Conservation (phyloP, 2,113 vertebrate genomes). For the Ammodramus savannarum region DNA sequence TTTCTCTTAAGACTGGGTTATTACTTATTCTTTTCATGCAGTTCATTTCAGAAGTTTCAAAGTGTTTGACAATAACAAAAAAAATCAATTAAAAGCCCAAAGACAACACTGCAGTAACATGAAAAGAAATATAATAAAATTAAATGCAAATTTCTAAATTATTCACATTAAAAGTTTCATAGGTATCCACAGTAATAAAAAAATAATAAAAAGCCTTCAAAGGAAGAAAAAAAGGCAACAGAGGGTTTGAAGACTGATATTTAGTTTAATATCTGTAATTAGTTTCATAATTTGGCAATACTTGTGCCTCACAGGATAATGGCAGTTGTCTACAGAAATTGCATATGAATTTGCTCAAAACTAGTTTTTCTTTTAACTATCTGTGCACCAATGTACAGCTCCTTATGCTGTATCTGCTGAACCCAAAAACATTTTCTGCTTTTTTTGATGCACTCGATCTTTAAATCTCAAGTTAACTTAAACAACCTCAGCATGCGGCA, state of each 20-base stretch:
- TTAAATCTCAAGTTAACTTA: background rate
- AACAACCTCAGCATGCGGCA: background rate
- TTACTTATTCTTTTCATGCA: slow-evolving; percentile 55
- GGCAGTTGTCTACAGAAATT: background rate
- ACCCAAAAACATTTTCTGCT: background rate
- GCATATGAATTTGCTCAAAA: background rate
- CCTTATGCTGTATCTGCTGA: background rate
- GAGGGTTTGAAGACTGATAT: slow-evolving; percentile 20
- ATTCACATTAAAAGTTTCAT: slow-evolving; percentile 47
- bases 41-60: slow-evolving; percentile 43
- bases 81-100: slow-evolving; percentile 52
- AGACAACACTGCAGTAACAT: slow-evolving; percentile 38
- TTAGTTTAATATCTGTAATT: slow-evolving; percentile 58
- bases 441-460: background rate
- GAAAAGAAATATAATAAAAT: slow-evolving; percentile 57
- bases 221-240: slow-evolving; percentile 16
- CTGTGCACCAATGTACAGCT: background rate
- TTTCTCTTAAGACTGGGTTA: background rate
- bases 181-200: slow-evolving; percentile 14
- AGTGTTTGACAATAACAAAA: slow-evolving; percentile 41
- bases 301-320: background rate
- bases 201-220: slow-evolving; percentile 29
- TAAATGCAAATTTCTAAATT: slow-evolving; percentile 28
- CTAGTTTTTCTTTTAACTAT: background rate
- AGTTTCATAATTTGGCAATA: slow-evolving; percentile 44